Percentiles rank a stretch among this genome's conserved stretches.
Evolutionary conservation across 1,140 invertebrate genomes (phyloP).

Genomic region (Drosophila kanapiae): DNA sequence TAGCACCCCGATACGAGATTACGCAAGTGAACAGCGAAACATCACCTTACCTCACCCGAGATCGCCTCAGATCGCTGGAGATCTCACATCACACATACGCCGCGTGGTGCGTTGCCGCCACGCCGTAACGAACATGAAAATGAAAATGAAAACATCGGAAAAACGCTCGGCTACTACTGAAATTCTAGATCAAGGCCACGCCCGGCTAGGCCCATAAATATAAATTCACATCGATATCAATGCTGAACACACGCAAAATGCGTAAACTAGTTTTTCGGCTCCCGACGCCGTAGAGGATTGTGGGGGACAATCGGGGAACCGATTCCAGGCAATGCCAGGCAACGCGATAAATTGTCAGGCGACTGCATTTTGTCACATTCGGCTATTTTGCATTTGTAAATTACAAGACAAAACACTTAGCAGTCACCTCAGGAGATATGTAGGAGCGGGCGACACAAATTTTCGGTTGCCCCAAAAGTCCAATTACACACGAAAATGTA

Average conservation of each 20-base stretch:
- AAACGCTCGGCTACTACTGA: slow-evolving; percentile 48
- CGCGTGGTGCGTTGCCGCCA: slow-evolving; percentile 24
- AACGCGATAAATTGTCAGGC: slow-evolving; percentile 69
- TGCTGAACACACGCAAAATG: slow-evolving; percentile 63
- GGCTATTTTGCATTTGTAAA: slow-evolving; percentile 74
- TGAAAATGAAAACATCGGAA: slow-evolving; percentile 73
- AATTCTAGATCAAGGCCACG: slow-evolving; percentile 80
- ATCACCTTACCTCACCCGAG: slow-evolving; percentile 39
- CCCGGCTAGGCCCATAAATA: slow-evolving; percentile 41
- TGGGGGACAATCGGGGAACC: background rate
- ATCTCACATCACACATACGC: slow-evolving; percentile 60
- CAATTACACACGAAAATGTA: slow-evolving; percentile 59
- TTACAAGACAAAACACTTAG: slow-evolving; percentile 82
- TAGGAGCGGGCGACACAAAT: slow-evolving; percentile 20
- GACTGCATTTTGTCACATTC: slow-evolving; percentile 77
- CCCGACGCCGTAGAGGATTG: slow-evolving; percentile 9
- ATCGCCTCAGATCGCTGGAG: slow-evolving; percentile 28
- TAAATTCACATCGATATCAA: slow-evolving; percentile 43
- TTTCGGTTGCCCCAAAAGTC: slow-evolving; percentile 28
- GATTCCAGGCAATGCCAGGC: slow-evolving; percentile 63
- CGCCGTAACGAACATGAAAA: slow-evolving; percentile 15
- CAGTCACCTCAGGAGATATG: slow-evolving; percentile 39
- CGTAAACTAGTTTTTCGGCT: slow-evolving; percentile 69
- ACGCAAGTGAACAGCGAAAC: slow-evolving; percentile 58
- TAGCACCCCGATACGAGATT: slow-evolving; percentile 63